Evolutionary conservation across 2,888 invertebrate genomes (phyloP), one percentile per base, ranked within the genome.

Genomic region (Sarcophaga rosellei): DNA sequence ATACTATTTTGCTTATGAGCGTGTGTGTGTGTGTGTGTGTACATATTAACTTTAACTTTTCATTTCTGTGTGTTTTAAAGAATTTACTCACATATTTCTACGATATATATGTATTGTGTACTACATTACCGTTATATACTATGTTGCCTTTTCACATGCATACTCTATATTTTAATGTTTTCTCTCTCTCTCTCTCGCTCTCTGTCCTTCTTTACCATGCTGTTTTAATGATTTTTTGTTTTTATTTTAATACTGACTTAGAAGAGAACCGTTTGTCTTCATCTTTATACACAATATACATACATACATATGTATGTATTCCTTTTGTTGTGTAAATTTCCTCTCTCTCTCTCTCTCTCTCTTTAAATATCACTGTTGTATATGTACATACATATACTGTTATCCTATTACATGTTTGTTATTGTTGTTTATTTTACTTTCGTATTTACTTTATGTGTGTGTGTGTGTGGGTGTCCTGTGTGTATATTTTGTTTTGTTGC

Each of bases 151-250:
- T 35, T 10, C 35, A 57, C 20, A 15, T 65, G 23, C 57, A 12
- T 72, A 72, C n/a, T 44, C 61, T 73, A 57, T 6, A 77, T 70
- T 57, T 59, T 72, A 21, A 21, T 47, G 11, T 68, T 21, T 66
- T n/a, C n/a, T 70, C 21, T n/a, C 23, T 59, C n/a, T 35, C 57
- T 35, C 44, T 59, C 6, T 35, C 25, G 2, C 25, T 25, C 35
- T 10, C 35, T 35, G 35, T 8, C 1, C 10, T 35, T 35, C 35
- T 35, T 35, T 35, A 35, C 35, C 8, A 35, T 35, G 35, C 35
- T 35, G 35, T 10, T 35, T 8, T 35, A 35, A 35, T 35, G 35
- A 35, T 35, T 35, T 35, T 35, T 35, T 35, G 8, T 35, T 35
- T 35, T 35, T 35, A 35, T 35, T 35, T 35, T 2, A 35, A 35